Evolutionary conservation across 1,140 invertebrate species (phyloP), one percentile per base, ranked within the genome.

Genomic region (Ostrea edulis): DNA sequence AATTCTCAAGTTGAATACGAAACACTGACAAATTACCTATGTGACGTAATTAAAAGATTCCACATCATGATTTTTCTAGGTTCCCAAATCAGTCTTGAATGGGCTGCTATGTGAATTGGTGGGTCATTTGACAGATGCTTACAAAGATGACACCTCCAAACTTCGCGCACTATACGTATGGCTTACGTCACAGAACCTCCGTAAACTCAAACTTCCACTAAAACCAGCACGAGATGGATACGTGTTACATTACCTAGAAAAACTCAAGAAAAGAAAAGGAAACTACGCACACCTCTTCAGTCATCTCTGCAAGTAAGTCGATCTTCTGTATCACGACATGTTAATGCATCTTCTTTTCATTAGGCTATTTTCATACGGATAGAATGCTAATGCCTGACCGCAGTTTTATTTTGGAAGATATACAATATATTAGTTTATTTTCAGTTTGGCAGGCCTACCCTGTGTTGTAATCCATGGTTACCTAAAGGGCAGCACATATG

Each of bases 281-380:
- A 94, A 92, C 58, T 93, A 93, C 86, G 93, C 93, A 22, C 92
- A 93, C 53, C 87, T 94, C 8, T 91, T 94, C 81, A 90, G 90
- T 65, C 91, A 90, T 14, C 84, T 94, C 54, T 93, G 93, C 89
- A 93, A 91, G 94, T 94, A 90, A 89, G 89, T 53, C 14, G 20
- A 8, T 81, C 71, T 29, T 87, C 54, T 17, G n/a, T 51, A 2
- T 81, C 44, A 0, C 25, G 71, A 35, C 14, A 11, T 25, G 14
- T 8, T 17, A 81, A 81, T 35, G 35, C 35, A 44, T 44, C 5
- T 44, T 1, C 35, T 44, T 44, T 44, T 44, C 35, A 44, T 44
- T 44, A n/a, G n/a, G n/a, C n/a, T n/a, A 44, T 44, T 44, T 5
- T 5, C 35, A 44, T 44, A 44, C 35, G 5, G 35, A 44, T 44